Conservation (phyloP, 2,888 invertebrate genomes). For the Agrochola circellaris region DNA sequence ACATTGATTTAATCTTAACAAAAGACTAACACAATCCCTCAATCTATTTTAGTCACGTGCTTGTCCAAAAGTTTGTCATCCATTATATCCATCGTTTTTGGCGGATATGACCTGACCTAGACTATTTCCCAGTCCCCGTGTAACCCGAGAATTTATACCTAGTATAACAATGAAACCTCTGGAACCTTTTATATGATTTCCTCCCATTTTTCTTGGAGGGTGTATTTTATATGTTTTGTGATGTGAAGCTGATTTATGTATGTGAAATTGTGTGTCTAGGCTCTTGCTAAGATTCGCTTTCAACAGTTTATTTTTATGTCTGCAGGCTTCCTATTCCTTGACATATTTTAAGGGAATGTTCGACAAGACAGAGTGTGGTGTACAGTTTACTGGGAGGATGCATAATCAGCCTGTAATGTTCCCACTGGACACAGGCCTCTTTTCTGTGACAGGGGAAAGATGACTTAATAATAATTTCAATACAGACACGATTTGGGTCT, state of each 20-base stretch:
- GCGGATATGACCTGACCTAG: conserved; percentile 59
- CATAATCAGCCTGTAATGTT: too few species aligned
- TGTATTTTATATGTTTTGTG: conserved; percentile 37
- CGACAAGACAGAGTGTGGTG: background rate
- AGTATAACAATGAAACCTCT: conserved; percentile 38
- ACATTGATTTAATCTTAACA: conserved; percentile 10
- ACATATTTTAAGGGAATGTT: background rate
- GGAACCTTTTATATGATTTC: conserved; percentile 54
- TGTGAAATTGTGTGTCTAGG: conserved; percentile 12
- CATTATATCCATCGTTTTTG: conserved; percentile 55
- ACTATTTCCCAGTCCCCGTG: conserved; percentile 47
- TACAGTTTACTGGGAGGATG: background rate
- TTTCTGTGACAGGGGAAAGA: background rate
- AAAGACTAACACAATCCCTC: conserved; percentile 28
- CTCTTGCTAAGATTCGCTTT: conserved; percentile 5
- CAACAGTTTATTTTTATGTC: background rate
- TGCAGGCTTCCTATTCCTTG: background rate
- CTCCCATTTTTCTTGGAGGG: conserved; percentile 37
- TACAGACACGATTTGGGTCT: background rate
- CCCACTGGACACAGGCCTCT: too few species aligned
- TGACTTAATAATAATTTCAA: background rate
- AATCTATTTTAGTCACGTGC: conserved; percentile 50
- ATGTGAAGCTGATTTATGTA: conserved; percentile 40
- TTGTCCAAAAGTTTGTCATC: conserved; percentile 47
- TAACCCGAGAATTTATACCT: conserved; percentile 49